A percentile compares a stretch with the other conserved stretches of the same genome.
phyloP scores from a whole-genome alignment of 2,113 vertebrate genomes.

The Globicephala melas region DNA sequence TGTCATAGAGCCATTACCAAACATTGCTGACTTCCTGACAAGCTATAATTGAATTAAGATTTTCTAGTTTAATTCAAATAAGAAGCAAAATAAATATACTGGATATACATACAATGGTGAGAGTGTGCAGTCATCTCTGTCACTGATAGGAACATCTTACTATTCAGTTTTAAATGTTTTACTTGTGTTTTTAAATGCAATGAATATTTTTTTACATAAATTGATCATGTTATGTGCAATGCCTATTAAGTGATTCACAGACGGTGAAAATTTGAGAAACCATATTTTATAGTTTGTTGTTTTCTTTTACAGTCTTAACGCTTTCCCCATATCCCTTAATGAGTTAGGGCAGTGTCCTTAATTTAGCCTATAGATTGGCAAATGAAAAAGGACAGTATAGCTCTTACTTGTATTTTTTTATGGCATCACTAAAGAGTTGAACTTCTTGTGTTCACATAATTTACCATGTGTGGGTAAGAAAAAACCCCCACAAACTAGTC shows the following conservation, averaged over 20 bases:
- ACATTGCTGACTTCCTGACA: background rate
- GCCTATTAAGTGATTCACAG: background rate
- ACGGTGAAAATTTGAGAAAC: background rate
- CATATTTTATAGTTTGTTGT: background rate
- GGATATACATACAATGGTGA: background rate
- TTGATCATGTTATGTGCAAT: background rate
- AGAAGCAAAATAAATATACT: background rate
- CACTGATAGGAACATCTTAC: background rate
- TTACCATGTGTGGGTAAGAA: background rate
- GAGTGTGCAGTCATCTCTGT: background rate
- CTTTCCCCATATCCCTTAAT: background rate
- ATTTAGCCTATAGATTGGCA: background rate
- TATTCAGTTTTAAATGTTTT: background rate
- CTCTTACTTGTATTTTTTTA: background rate
- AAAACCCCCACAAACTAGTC: background rate
- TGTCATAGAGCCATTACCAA: background rate
- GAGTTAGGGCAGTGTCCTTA: background rate
- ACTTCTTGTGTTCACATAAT: background rate
- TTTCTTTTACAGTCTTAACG: background rate
- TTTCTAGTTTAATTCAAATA: constrained; percentile 22
- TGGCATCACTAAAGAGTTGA: background rate
- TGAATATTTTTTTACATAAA: background rate
- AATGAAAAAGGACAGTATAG: background rate
- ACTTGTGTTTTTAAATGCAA: background rate
- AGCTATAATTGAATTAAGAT: constrained; percentile 14